Evolutionary conservation across 2,888 invertebrate species (phyloP), one percentile per base, ranked within the genome.

Genomic region (Campopleginae sp.): DNA sequence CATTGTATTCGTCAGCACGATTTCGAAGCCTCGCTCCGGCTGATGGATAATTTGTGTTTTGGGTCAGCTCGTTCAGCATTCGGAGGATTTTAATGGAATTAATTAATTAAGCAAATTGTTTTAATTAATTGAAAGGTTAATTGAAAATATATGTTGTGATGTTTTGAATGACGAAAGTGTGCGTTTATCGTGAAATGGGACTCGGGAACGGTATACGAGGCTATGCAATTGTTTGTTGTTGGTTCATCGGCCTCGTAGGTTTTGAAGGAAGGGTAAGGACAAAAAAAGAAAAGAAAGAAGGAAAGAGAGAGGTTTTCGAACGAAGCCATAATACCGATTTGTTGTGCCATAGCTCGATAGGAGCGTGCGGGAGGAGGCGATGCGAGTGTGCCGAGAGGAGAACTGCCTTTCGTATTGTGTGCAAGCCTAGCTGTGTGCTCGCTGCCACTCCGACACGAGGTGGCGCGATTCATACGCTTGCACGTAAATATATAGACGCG

Each of bases 291-390:
- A 46, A 17, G 61, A 48, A 42, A 66, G 66, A 54, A 17, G 65
- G 65, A 71, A 31, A 31, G 33, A 46, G 58, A 74, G 58, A 19
- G 66, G 38, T 38, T 65, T 58, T 66, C 71, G 80, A 80, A 65
- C 77, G 80, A 84, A 84, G 84, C 81, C 84, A 74, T 84, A 81
- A 84, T 78, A 84, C 80, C 80, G 81, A 81, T 84, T 84, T 81
- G 80, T 48, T 58, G 66, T 66, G 51, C 71, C 27, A 58, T 58
- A 23, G 68, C 12, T 33, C 65, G 38, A 66, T 58, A 72, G 66
- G 31, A 72, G 80, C 76, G 71, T 66, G 80, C 76, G 66, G 77
- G 76, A 74, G 42, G n/a, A 74, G 42, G n/a, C 61, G 51, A 65
- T 63, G 70, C 66, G 76, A 80, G 63, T 80, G 46, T 38, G 44